Evolutionary conservation across 1,140 invertebrate species (phyloP).

Genomic region (Zaprionus africanus): DNA sequence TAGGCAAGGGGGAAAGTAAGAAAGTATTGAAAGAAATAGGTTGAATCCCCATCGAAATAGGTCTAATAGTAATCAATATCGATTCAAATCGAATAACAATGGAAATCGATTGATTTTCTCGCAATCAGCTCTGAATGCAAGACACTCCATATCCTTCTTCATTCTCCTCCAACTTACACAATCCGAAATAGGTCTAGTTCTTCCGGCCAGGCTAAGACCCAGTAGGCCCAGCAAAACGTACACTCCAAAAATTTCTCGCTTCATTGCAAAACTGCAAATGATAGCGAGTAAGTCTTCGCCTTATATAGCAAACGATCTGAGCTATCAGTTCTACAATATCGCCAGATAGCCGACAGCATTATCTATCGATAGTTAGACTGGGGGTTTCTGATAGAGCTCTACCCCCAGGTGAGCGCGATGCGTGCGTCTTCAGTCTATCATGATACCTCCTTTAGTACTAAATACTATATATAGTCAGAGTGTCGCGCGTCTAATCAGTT

Average conservation of each 20-base stretch:
- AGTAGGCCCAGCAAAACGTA: conserved; percentile 49
- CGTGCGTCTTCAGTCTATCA: conserved; percentile 6
- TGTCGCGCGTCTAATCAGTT: conserved; percentile 26
- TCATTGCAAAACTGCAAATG: conserved; percentile 24
- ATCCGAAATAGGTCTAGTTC: conserved; percentile 62
- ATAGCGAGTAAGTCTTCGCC: neutral
- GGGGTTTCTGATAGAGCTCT: neutral
- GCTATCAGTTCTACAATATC: conserved; percentile 25
- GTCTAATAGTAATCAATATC: neutral
- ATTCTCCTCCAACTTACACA: conserved; percentile 51
- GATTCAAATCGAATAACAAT: too few relatives aligned
- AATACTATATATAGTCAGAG: neutral
- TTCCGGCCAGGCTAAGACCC: conserved; percentile 47
- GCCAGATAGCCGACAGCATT: conserved; percentile 12
- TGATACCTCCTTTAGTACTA: neutral
- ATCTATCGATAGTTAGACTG: conserved; percentile 28
- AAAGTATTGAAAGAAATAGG: neutral
- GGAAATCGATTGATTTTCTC: neutral
- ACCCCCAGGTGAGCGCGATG: conserved; percentile 20
- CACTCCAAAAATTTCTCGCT: conserved; percentile 13
- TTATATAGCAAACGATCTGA: conserved; percentile 33
- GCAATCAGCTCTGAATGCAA: too few relatives aligned
- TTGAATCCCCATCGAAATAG: neutral
- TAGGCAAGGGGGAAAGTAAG: neutral
- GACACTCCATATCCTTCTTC: too few relatives aligned